These are phyloP conservation scores for Pocillopora grandis DNA, from an alignment of 92 coral and sea anemone species.

Conservation along the genomic window DNA sequence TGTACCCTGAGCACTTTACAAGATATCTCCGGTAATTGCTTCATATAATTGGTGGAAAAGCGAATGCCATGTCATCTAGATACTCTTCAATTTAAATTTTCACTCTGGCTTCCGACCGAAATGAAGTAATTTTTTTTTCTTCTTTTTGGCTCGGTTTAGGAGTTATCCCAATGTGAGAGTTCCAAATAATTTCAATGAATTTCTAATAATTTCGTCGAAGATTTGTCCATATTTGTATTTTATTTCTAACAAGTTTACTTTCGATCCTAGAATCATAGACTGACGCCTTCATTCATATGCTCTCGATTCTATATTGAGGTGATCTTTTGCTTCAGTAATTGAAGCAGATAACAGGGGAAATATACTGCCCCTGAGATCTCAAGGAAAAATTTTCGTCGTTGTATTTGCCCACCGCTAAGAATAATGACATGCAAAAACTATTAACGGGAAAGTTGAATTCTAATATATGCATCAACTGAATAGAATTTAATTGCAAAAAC, in stretches of 20 bases:
- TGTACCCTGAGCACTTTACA: conserved; percentile 12
- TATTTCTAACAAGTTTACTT: background rate
- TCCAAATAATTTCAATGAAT: background rate
- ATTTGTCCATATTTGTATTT: background rate
- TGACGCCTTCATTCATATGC: background rate
- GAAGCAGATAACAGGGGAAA: too few species aligned
- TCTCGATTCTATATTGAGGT: background rate
- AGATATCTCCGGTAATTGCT: conserved; percentile 7
- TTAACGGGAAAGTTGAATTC: conserved; percentile 23
- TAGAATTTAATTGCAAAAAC: conserved; percentile 29
- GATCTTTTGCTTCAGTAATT: too few species aligned
- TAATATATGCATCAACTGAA: conserved; percentile 29
- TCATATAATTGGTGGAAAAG: conserved; percentile 24
- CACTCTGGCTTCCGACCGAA: background rate
- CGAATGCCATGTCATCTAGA: background rate
- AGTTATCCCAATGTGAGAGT: background rate
- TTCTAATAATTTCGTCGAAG: background rate
- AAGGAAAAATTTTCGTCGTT: too few species aligned
- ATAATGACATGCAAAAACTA: background rate
- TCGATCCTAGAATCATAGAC: background rate
- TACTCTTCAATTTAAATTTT: background rate
- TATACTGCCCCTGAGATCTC: too few species aligned
- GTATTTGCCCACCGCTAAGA: background rate
- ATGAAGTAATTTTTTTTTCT: background rate
- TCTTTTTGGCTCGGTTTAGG: background rate